Evolutionary conservation across 1,140 invertebrate species (phyloP), one percentile per base, ranked within the genome.

Genomic region (Lamellibrachia luymesi): DNA sequence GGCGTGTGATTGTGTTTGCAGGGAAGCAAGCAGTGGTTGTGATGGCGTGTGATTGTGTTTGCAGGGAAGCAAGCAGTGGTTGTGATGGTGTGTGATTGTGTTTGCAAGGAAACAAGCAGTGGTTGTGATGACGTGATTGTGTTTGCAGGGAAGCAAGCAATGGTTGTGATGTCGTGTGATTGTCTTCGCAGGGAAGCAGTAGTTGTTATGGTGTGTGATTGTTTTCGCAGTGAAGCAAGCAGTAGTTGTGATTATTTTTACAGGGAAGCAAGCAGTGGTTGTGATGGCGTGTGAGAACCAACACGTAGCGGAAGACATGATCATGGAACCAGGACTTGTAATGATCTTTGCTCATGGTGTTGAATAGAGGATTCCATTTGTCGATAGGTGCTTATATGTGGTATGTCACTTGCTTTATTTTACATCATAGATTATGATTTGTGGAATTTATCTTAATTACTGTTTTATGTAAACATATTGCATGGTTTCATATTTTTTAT

Each of bases 261-360:
- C 95, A 95, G 98, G 98, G 93, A 99, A 98, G 95, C 98, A 99
- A 97, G 98, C 99, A 91, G 98, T 99, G 51, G 97, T 99, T 94
- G 98, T 99, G 51, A 97, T 99, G 94, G 98, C 98, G 93, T 99
- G 98, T 96, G 98, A 99, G 96, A 99, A 99, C 96, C 97, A 97
- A 51, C 98, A 99, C 95, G 98, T 99, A 97, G 98, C 98, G 94
- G 98, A 98, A 94, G 98, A 99, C 94, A 98, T 99, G 97, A 98
- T 99, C 97, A 97, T 99, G 52, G 98, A 99, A 94, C 99, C 99
- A 4, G 99, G 99, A n/a, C 97, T 99, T 94, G 98, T 99, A 25
- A 99, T 99, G 98, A 99, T 99, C 95, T 99, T 99, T 97, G 99
- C 99, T 92, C 98, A 99, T 97, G 99, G 98, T 93, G 98, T 99